Evolutionary conservation across 2,888 invertebrate genomes (phyloP).

Genomic region (Rhagonycha fulva): DNA sequence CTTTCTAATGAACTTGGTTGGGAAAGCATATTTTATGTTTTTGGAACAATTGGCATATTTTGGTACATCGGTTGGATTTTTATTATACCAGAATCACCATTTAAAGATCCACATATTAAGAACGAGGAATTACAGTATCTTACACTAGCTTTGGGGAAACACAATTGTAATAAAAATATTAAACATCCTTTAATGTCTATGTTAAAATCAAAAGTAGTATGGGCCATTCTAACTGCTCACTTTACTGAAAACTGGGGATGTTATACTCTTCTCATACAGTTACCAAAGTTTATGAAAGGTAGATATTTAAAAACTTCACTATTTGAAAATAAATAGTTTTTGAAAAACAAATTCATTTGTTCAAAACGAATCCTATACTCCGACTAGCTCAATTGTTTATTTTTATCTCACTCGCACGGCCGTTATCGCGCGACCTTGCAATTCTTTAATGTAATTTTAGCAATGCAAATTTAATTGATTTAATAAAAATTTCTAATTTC

Average conservation of each 20-base stretch:
- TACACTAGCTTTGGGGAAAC: slow-evolving; percentile 61
- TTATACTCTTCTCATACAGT: slow-evolving; percentile 80
- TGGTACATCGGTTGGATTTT: slow-evolving; percentile 76
- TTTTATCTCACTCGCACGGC: too few species aligned
- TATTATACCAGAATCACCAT: slow-evolving; percentile 74
- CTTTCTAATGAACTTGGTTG: slow-evolving; percentile 75
- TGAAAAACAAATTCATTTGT: too few species aligned
- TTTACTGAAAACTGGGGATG: slow-evolving; percentile 92
- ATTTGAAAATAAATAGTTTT: too few species aligned
- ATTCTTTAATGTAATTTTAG: not conserved
- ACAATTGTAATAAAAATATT: slow-evolving; percentile 56
- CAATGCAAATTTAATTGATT: too few species aligned
- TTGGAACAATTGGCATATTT: slow-evolving; percentile 68
- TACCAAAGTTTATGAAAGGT: slow-evolving; percentile 87
- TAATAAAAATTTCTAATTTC: too few species aligned
- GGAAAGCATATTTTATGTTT: slow-evolving; percentile 82
- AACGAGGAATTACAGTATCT: slow-evolving; percentile 76
- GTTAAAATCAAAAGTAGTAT: slow-evolving; percentile 75
- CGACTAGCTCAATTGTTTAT: too few species aligned
- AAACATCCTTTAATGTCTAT: slow-evolving; percentile 79
- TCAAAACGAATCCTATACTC: too few species aligned
- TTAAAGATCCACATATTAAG: slow-evolving; percentile 72
- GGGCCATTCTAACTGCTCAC: slow-evolving; percentile 82
- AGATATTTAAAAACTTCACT: too few species aligned
- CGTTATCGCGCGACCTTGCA: too few species aligned